Base-by-base conservation (phyloP, 92 coral and sea anemone species). In the Porites cylindrica region DNA sequence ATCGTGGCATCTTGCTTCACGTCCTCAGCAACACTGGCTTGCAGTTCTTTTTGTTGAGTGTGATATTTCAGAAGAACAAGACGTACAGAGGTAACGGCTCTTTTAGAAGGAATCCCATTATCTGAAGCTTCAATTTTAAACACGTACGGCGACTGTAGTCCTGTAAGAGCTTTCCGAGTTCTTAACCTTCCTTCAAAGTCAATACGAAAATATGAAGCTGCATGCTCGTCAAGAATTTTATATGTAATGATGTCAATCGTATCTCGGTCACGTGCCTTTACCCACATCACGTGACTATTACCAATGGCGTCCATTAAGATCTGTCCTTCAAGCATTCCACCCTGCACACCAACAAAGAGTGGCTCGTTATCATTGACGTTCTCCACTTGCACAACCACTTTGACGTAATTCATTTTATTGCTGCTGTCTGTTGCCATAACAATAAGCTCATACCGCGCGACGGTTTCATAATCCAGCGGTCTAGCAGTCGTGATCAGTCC, bases 281-380 rank as follows among this genome's bases (percentile, higher is more conserved):
- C 78, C 85, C 81, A 79, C 91, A 93, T 95, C 10, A 95, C 94
- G 14, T 65, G 67, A 56, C 95, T 90, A 11, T 91, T 91, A 19
- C 64, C 59, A 20, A 93, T 89, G 56, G 94, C 96, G 77, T 93
- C 88, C 7, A 71, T 76, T 23, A 86, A 78, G 19, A 93, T 75
- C 65, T 94, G 89, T 18, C 98, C 95, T 50, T 94, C 96, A 12
- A 92, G 79, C 26, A 75, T 67, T 6, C 95, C 93, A 26, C 84
- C 64, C 10, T 62, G 75, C 9, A 87, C 82, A 23, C 86, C 87
- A 20, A 89, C 66, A 85, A 95, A 90, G 51, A 60, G 67, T 12
- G 99, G 99, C 18, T 43, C 62, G 88, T 97, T 97, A 53, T 97
- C 99, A 76, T 97, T 97, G 4, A 90, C 88, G 77, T 97, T 97